Evolutionary conservation across 2,797 vertebrate genomes (phyloP), one percentile per base, ranked within the genome.

Genomic region (Aphelocoma californica): DNA sequence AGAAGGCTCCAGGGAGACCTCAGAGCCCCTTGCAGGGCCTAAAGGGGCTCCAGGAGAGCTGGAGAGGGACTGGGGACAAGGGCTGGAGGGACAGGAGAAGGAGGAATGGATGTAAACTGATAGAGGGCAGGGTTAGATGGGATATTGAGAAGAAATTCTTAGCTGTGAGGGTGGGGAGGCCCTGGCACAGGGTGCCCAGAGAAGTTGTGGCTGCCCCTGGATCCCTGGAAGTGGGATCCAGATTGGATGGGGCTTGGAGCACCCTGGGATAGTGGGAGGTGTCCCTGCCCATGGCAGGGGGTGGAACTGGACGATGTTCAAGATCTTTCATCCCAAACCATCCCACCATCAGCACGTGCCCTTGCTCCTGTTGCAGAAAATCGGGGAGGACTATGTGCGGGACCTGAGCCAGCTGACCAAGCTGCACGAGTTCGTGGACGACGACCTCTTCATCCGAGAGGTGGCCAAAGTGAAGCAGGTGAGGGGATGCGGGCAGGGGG

Each of bases 391-490:
- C 23, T 99, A 99, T 1, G 98, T 99, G 90, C 98, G 98, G 84
- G 99, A 99, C 81, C 98, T 99, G 89, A 98, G 98, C 91, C 98
- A 99, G 97, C 97, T 99, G 69, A 95, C 78, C 7, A 98, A 98
- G 96, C 98, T 99, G 18, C 98, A 98, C 4, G 95, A 97, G 71
- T 98, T 99, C 34, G 98, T 99, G 64, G 97, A 99, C 0, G 97
- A 99, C 0, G 98, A 97, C 4, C 24, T 97, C 56, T 99, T 99
- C 96, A 98, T 99, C 93, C 96, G 98, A 6, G 99, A 99, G 61
- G 89, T 99, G 17, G 96, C 98, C 57, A 99, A 99, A 93, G 98
- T 99, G 70, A 99, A 99, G 96, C 99, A 99, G 99, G 99, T 99
- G 94, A 91, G 94, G 32, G 45, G 7, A 36, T 0, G 9, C 0